Evolutionary conservation across 1,140 invertebrate species (phyloP).

Genomic region (Calephelis nemesis): DNA sequence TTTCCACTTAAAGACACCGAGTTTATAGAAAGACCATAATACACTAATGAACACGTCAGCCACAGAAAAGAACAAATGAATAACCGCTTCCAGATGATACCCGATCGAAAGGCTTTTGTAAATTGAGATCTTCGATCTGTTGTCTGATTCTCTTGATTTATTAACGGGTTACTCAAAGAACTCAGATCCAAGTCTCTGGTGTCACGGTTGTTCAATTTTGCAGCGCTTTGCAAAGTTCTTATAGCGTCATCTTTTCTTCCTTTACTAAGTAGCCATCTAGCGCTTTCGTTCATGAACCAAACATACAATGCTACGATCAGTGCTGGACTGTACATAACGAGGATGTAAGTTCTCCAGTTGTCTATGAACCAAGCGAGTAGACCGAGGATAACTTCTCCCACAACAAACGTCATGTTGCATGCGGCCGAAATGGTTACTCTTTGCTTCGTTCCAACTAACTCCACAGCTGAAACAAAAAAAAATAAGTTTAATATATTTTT

Average conservation of each 20-base stretch:
- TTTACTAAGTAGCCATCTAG: slow-evolving; percentile 89
- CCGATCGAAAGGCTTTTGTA: slow-evolving; percentile 76
- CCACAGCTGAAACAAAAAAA: slow-evolving; percentile 26
- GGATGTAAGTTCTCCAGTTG: slow-evolving; percentile 85
- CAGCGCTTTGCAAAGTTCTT: slow-evolving; percentile 83
- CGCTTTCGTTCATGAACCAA: slow-evolving; percentile 92
- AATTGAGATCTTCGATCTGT: slow-evolving; percentile 58
- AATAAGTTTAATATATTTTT: too few species aligned
- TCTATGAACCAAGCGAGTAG: slow-evolving; percentile 83
- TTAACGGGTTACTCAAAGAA: slow-evolving; percentile 65
- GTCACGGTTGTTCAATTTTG: slow-evolving; percentile 84
- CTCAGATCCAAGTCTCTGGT: slow-evolving; percentile 80
- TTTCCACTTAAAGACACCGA: slow-evolving; percentile 86
- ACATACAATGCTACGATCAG: slow-evolving; percentile 86
- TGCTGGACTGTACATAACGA: slow-evolving; percentile 84
- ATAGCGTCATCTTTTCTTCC: slow-evolving; percentile 86
- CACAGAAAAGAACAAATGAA: slow-evolving; percentile 85
- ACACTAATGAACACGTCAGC: slow-evolving; percentile 87
- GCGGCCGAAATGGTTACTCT: slow-evolving; percentile 68
- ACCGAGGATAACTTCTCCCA: slow-evolving; percentile 85
- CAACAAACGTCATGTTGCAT: slow-evolving; percentile 82
- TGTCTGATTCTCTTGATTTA: slow-evolving; percentile 50
- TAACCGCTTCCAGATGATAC: slow-evolving; percentile 82
- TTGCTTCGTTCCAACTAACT: slow-evolving; percentile 68
- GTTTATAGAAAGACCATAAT: slow-evolving; percentile 91